phyloP scores from a whole-genome alignment of 2,113 vertebrate species.

The Cheirogaleus medius region DNA sequence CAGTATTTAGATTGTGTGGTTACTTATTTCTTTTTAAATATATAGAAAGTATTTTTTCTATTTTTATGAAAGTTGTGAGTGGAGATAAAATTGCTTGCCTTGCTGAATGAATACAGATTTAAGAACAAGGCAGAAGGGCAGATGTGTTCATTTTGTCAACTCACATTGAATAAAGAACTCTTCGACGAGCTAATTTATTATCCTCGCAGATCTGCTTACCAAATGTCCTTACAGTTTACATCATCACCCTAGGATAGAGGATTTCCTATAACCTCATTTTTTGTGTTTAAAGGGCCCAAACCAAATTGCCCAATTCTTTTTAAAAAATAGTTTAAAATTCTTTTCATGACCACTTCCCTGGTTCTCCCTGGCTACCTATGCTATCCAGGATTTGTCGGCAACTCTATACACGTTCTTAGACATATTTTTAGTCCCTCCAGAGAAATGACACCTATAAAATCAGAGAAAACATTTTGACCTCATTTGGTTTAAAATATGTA shows the following conservation, averaged over 20 bases:
- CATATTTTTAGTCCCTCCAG: background rate
- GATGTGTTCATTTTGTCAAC: background rate
- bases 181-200: background rate
- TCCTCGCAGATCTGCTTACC: background rate
- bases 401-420: background rate
- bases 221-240: background rate
- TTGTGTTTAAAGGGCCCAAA: background rate
- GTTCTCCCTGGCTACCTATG: background rate
- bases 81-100: background rate
- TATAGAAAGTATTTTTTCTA: background rate
- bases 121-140: background rate
- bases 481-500: background rate
- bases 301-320: background rate
- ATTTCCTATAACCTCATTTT: background rate
- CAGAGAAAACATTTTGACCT: slow-evolving; percentile 19
- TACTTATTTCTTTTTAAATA: background rate
- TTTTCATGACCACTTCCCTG: background rate
- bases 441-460: background rate
- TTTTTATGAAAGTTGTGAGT: background rate
- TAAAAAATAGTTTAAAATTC: background rate
- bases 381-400: background rate
- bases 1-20: background rate
- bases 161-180: background rate
- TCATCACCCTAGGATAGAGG: background rate
- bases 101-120: background rate